phyloP scores from a whole-genome alignment of 1,140 invertebrate species.

The Cotesia vestalis region DNA sequence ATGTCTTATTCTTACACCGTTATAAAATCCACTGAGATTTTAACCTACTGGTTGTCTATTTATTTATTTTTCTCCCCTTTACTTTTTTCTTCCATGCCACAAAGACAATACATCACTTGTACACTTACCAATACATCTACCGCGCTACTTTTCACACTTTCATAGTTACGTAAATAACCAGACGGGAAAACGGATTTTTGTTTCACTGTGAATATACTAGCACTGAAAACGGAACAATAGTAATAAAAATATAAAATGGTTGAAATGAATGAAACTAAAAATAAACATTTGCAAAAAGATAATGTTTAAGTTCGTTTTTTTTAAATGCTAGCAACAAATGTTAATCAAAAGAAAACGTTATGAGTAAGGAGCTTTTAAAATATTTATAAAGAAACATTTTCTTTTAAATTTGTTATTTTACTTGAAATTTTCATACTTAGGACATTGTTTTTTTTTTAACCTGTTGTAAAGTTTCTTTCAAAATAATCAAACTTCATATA shows the following conservation, averaged over 20 bases:
- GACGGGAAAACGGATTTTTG: constrained; percentile 7
- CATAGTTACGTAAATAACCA: neutral
- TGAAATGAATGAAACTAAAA: neutral
- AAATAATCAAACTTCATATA: too few species aligned
- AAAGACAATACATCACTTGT: constrained; percentile 5
- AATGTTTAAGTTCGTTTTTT: too few species aligned
- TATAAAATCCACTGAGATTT: neutral
- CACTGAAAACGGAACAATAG: neutral
- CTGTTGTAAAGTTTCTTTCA: too few species aligned
- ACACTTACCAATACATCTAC: neutral
- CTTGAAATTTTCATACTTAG: too few species aligned
- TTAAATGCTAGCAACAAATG: too few species aligned
- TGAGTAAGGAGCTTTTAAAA: too few species aligned
- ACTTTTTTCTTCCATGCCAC: neutral
- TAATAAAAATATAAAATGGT: neutral
- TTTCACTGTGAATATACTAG: constrained; percentile 1
- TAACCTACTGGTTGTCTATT: neutral
- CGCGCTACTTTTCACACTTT: neutral
- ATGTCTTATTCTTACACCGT: constrained; percentile 2
- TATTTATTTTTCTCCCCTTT: too few species aligned
- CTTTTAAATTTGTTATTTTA: too few species aligned
- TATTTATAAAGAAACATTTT: too few species aligned
- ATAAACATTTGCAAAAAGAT: too few species aligned
- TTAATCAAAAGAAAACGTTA: too few species aligned
- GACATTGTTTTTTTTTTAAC: too few species aligned